Percentiles rank a stretch among this genome's conserved stretches.
Evolutionary conservation across 2,888 invertebrate genomes (phyloP).

Genomic region (Tubulanus polymorphus): DNA sequence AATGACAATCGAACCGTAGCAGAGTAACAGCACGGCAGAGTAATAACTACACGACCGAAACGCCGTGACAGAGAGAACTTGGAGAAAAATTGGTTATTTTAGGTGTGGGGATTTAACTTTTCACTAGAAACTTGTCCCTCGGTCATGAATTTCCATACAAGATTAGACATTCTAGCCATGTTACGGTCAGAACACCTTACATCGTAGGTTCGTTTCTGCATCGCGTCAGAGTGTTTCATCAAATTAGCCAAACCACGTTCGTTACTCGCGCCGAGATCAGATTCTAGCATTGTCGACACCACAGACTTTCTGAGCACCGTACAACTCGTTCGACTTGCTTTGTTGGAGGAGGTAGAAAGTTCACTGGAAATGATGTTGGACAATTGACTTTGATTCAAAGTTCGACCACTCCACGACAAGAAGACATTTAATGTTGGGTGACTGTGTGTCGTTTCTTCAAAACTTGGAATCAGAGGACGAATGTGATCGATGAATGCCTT

Average conservation of each 20-base stretch:
- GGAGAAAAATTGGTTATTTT: background rate
- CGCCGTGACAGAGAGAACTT: too few species aligned
- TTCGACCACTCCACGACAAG: constrained; percentile 3
- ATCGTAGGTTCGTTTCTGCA: background rate
- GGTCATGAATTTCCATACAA: background rate
- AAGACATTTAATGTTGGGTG: constrained; percentile 1
- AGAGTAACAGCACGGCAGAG: too few species aligned
- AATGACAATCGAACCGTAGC: too few species aligned
- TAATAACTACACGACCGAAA: too few species aligned
- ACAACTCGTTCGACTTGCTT: constrained; percentile 1
- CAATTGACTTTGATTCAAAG: constrained; percentile 1
- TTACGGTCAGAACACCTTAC: background rate
- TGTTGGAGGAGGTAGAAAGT: background rate
- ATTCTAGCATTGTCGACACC: constrained; percentile 1
- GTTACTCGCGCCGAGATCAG: background rate
- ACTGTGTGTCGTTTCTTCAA: background rate
- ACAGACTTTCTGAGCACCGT: constrained; percentile 1
- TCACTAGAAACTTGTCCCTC: background rate
- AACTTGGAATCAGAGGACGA: constrained; percentile 3
- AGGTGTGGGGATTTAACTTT: background rate
- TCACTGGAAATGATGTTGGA: constrained; percentile 3
- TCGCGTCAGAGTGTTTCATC: constrained; percentile 2
- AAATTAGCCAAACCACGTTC: background rate
- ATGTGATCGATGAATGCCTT: constrained; percentile 2
- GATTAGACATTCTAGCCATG: constrained; percentile 2